These are phyloP conservation scores for Lepidocyrtoides sp. DNA, from an alignment of 2,888 invertebrate genomes.

Conservation along the genomic window DNA sequence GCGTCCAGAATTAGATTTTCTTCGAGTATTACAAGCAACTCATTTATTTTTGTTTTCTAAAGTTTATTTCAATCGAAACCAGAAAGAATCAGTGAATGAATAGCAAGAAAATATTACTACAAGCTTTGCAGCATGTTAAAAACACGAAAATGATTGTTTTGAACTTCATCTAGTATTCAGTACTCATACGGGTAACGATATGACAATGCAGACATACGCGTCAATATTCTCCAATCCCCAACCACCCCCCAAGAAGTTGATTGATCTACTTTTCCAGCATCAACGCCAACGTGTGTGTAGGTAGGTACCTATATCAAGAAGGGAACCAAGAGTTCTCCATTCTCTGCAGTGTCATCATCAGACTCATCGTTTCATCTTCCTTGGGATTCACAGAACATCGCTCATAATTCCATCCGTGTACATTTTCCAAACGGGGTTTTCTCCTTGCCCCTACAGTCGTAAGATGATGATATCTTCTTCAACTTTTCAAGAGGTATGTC, in stretches of 20 bases:
- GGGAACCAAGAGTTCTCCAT: too few relatives aligned
- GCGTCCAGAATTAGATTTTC: too few relatives aligned
- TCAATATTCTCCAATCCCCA: too few relatives aligned
- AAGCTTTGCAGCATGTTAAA: not conserved
- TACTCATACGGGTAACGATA: not conserved
- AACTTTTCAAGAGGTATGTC: not conserved
- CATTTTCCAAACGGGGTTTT: constrained; percentile 15
- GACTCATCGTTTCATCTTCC: constrained; percentile 34
- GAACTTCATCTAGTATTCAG: not conserved
- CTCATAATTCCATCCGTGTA: constrained; percentile 55
- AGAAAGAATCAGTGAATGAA: too few relatives aligned
- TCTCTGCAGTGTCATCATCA: constrained; percentile 12
- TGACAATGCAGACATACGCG: not conserved
- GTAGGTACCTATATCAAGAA: too few relatives aligned
- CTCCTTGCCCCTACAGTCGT: not conserved
- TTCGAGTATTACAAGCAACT: too few relatives aligned
- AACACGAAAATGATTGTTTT: not conserved
- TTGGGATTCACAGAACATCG: constrained; percentile 2
- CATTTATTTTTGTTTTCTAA: too few relatives aligned
- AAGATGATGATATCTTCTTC: not conserved
- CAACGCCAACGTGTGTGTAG: not conserved
- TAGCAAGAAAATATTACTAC: too few relatives aligned
- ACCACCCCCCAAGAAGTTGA: not conserved
- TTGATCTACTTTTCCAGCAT: not conserved
- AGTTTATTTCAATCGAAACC: too few relatives aligned